Evolutionary conservation across 2,888 invertebrate species (phyloP).

Genomic region (Morpho achilles): DNA sequence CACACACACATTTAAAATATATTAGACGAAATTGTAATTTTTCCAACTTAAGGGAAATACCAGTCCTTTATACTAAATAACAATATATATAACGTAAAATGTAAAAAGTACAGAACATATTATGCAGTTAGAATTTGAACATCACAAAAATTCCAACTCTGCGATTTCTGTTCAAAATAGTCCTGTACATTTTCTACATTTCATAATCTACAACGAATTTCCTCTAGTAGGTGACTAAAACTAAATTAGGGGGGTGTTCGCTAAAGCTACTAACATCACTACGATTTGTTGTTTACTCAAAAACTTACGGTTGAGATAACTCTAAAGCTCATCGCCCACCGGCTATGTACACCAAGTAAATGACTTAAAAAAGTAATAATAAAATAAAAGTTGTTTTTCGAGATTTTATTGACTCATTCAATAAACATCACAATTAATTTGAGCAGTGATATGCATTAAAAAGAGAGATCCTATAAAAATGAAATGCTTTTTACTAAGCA

Average conservation of each 20-base stretch:
- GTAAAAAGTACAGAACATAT: slow-evolving; percentile 9
- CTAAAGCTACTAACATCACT: slow-evolving; percentile 14
- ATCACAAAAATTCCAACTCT: too few relatives aligned
- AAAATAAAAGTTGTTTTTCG: too few relatives aligned
- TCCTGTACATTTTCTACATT: slow-evolving; percentile 7
- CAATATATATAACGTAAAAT: slow-evolving; percentile 9
- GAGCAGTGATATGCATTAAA: too few relatives aligned
- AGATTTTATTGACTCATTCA: too few relatives aligned
- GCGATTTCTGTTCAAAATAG: not conserved
- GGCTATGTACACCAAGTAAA: too few relatives aligned
- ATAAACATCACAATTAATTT: too few relatives aligned
- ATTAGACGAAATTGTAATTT: slow-evolving; percentile 21
- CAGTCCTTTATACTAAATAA: slow-evolving; percentile 29
- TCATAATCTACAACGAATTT: slow-evolving; percentile 13
- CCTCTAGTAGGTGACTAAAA: slow-evolving; percentile 7
- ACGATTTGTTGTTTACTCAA: not conserved
- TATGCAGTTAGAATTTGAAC: not conserved
- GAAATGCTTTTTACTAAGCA: too few relatives aligned
- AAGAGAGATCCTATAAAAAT: too few relatives aligned
- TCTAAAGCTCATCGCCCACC: too few relatives aligned
- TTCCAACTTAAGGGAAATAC: slow-evolving; percentile 27
- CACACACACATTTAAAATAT: slow-evolving; percentile 17
- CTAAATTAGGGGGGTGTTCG: slow-evolving; percentile 2
- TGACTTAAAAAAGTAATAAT: too few relatives aligned
- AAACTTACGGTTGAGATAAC: not conserved